phyloP scores from a whole-genome alignment of 2,888 invertebrate species.

The Amiota communis region DNA sequence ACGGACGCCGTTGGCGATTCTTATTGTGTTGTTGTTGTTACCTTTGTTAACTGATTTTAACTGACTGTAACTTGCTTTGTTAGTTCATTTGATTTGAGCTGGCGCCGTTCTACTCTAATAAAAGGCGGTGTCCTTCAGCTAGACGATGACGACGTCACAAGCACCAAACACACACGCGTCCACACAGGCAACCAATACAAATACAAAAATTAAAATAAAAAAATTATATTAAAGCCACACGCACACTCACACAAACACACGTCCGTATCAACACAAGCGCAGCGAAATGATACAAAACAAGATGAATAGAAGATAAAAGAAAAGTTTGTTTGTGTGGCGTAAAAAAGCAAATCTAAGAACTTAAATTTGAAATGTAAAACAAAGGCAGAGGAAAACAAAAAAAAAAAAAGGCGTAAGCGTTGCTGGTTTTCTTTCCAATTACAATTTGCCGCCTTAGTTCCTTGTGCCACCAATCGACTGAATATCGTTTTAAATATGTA shows the following conservation, averaged over 20 bases:
- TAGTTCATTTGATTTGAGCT: background rate
- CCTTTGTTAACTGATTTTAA: background rate
- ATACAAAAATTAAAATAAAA: background rate
- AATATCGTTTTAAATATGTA: too few relatives aligned
- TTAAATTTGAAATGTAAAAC: too few relatives aligned
- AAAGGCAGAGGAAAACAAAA: too few relatives aligned
- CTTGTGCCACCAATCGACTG: too few relatives aligned
- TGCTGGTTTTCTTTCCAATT: too few relatives aligned
- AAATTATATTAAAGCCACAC: background rate
- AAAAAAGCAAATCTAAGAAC: too few relatives aligned
- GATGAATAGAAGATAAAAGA: constrained; percentile 6
- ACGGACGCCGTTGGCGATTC: background rate
- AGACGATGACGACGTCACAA: constrained; percentile 2
- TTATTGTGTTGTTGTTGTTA: constrained; percentile 1
- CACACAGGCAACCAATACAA: background rate
- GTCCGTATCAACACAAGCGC: background rate
- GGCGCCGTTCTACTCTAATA: constrained; percentile 25
- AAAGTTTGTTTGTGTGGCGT: background rate
- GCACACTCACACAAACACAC: background rate
- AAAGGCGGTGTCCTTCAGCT: constrained; percentile 21
- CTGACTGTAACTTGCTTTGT: background rate
- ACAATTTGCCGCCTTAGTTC: too few relatives aligned
- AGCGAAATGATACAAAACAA: background rate
- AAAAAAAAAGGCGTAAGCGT: too few relatives aligned
- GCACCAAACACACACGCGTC: background rate